Evolutionary conservation across 2,113 vertebrate species (phyloP).

Genomic region (Platycercus adscitus): DNA sequence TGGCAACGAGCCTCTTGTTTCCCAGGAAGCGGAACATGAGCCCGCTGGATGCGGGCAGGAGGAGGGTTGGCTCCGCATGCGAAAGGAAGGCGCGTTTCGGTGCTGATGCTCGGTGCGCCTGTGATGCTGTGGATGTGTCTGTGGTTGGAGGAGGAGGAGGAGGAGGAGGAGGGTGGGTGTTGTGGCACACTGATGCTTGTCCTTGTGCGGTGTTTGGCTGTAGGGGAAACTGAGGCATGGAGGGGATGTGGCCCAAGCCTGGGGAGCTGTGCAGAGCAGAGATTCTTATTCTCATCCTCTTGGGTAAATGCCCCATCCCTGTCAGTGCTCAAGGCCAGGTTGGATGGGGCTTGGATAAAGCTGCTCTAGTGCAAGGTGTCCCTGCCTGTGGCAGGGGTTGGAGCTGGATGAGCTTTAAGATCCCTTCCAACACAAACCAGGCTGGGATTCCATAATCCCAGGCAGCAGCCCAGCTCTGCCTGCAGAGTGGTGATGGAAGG

Average conservation of each 20-base stretch:
- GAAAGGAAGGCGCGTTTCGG: neutral
- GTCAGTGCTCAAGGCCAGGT: neutral
- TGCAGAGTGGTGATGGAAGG: neutral
- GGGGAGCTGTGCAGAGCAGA: neutral
- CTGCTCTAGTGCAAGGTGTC: neutral
- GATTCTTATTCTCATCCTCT: neutral
- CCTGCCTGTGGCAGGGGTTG: neutral
- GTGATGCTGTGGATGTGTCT: neutral
- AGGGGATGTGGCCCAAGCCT: fast-evolving
- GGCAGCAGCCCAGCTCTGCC: neutral
- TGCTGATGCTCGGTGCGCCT: neutral
- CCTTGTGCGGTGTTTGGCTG: fast-evolving
- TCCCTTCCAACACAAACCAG: neutral
- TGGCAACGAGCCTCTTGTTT: constrained; percentile 76
- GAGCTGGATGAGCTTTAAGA: neutral
- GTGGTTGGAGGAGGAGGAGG: neutral
- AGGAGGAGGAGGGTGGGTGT: neutral
- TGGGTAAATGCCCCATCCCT: neutral
- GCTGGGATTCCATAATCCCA: neutral
- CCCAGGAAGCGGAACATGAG: constrained; percentile 65
- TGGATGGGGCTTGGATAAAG: neutral
- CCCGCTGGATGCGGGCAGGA: neutral
- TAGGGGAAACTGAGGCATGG: neutral
- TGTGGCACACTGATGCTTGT: fast-evolving
- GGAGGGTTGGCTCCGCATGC: neutral